Conservation (phyloP, 2,888 invertebrate genomes). For the Pilophorus perplexus region DNA sequence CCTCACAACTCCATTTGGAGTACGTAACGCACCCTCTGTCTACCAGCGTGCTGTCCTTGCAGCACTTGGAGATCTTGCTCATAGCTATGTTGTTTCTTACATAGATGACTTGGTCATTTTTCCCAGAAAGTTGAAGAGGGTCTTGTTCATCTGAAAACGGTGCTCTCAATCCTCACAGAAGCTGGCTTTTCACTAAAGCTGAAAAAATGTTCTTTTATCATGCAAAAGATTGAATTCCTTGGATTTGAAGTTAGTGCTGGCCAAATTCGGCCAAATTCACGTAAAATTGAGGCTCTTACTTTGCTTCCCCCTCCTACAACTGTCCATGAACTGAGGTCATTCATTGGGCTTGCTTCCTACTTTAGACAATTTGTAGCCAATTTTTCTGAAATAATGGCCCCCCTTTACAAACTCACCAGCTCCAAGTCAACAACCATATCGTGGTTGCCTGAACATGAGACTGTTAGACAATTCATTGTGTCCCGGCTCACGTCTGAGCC, state of each 20-base stretch:
- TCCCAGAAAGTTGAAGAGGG: slow-evolving; percentile 47
- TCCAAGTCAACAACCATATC: slow-evolving; percentile 48
- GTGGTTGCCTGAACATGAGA: background rate
- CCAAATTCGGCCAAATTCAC: background rate
- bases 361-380: slow-evolving; percentile 8
- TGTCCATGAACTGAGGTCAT: background rate
- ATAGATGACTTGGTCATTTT: too few relatives aligned
- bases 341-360: slow-evolving; percentile 16
- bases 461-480: background rate
- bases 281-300: slow-evolving; percentile 23
- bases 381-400: too few relatives aligned
- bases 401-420: slow-evolving; percentile 43
- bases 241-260: slow-evolving; percentile 18
- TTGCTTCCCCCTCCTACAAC: background rate
- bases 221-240: slow-evolving; percentile 12
- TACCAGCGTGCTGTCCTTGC: slow-evolving; percentile 49
- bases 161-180: slow-evolving; percentile 43
- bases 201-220: slow-evolving; percentile 40
- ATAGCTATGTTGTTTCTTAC: slow-evolving; percentile 43
- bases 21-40: slow-evolving; percentile 20
- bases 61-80: slow-evolving; percentile 50
- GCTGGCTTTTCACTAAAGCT: too few relatives aligned
- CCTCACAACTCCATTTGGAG: too few relatives aligned
- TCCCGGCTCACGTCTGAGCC: slow-evolving; percentile 10
- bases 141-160: slow-evolving; percentile 48